These are phyloP conservation scores for Triplophysa yarkandensis DNA, from an alignment of 2,797 vertebrate species.

Conservation along the genomic window DNA sequence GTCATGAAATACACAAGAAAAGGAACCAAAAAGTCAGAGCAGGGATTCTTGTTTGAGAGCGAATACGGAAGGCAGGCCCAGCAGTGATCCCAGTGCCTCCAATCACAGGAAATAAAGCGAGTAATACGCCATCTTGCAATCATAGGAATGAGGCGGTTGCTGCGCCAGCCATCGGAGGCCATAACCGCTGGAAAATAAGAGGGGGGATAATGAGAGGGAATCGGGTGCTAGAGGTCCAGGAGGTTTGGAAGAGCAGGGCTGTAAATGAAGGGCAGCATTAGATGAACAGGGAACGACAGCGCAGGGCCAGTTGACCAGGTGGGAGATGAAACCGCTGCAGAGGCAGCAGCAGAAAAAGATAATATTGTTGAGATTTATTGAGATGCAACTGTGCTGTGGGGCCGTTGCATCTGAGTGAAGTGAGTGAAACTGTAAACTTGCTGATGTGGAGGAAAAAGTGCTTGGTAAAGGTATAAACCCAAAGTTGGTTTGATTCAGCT, in stretches of 20 bases:
- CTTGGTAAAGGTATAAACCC: slow-evolving; percentile 16
- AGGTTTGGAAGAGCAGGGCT: neutral
- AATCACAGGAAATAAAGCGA: neutral
- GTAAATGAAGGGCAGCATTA: neutral
- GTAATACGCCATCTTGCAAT: slow-evolving; percentile 16
- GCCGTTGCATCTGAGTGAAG: neutral
- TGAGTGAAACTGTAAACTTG: neutral
- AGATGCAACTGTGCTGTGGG: slow-evolving; percentile 11
- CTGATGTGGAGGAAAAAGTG: slow-evolving; percentile 20
- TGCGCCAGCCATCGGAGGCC: neutral
- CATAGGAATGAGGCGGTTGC: slow-evolving; percentile 6
- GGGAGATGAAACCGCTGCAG: neutral
- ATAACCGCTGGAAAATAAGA: slow-evolving; percentile 12
- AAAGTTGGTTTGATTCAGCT: neutral
- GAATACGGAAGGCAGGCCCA: slow-evolving; percentile 12
- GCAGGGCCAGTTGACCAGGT: neutral
- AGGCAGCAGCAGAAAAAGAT: neutral
- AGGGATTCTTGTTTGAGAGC: slow-evolving; percentile 12
- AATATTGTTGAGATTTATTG: slow-evolving; percentile 22
- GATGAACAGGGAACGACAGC: neutral
- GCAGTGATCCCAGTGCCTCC: neutral
- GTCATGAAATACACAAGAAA: neutral
- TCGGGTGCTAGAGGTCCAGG: neutral
- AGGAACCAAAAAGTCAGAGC: neutral
- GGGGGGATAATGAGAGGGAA: slow-evolving; percentile 1